These are phyloP conservation scores for Gastracanthus pulcherrimus DNA, from an alignment of 2,888 invertebrate genomes.

Conservation along the genomic window DNA sequence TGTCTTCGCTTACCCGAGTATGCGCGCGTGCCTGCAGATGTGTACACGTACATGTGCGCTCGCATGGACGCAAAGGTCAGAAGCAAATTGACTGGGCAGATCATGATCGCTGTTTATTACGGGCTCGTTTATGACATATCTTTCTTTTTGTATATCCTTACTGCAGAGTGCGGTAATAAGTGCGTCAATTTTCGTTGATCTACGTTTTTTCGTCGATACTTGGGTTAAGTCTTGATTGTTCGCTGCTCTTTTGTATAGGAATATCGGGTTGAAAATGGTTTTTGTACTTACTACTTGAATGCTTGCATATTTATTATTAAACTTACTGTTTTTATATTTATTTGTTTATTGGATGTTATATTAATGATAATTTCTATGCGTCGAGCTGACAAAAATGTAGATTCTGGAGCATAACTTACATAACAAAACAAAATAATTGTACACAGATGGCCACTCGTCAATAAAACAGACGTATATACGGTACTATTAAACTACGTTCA, in stretches of 20 bases:
- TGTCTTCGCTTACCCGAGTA: conserved; percentile 12
- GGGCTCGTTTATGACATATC: neutral
- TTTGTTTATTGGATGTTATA: too few relatives aligned
- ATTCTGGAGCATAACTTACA: neutral
- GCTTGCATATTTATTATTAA: too few relatives aligned
- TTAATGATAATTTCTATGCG: too few relatives aligned
- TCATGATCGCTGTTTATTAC: conserved; percentile 6
- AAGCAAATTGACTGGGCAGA: conserved; percentile 32
- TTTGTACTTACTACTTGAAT: too few relatives aligned
- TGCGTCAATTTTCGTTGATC: too few relatives aligned
- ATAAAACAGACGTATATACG: conserved; percentile 7
- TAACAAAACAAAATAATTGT: conserved; percentile 12
- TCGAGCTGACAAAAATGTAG: neutral
- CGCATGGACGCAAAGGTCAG: conserved; percentile 27
- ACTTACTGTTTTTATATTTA: too few relatives aligned
- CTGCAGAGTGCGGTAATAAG: neutral
- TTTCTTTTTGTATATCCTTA: neutral
- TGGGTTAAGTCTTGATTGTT: too few relatives aligned
- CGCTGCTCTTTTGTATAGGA: too few relatives aligned
- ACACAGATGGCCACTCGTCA: neutral
- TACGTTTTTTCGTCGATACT: too few relatives aligned
- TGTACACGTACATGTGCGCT: neutral
- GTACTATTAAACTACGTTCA: conserved; percentile 1
- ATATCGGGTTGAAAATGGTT: too few relatives aligned
- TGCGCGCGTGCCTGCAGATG: too few relatives aligned